Base-by-base conservation (phyloP, 37 sponge, comb jelly and placozoan species). In the Haliclona indistincta region DNA sequence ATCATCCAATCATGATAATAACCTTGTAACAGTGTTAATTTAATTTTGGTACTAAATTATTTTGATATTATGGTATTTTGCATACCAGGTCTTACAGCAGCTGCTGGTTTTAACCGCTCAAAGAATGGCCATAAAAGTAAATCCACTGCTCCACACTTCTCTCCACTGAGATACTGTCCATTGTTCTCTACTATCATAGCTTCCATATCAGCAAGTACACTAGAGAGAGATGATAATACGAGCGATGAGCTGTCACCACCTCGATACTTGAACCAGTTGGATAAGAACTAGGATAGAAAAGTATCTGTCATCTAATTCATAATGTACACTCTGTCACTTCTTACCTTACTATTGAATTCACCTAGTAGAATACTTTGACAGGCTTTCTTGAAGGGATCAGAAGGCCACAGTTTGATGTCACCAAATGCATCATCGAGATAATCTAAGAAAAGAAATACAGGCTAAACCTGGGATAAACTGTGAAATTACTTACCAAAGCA, bases 91-190 rank as follows among this genome's bases (percentile, higher is more conserved):
- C n/a, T n/a, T n/a, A n/a, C n/a, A n/a, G n/a, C n/a, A n/a, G n/a
- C n/a, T n/a, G n/a, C n/a, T n/a, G n/a, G n/a, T n/a, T n/a, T n/a
- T n/a, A 86, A 35, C 20, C 88, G 54, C 49, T 88, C 88, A 34
- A 88, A 39, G 73, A 77, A 81, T 43, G 88, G 88, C 88, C 88
- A 88, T 3, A 81, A 25, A 23, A 88, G 54, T 32, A 55, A 76
- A 42, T 88, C 88, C 2, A 54, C 83, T 0, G 88, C 88, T n/a
- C n/a, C n/a, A 44, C 83, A 64, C 49, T 68, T 76, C 29, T 56
- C 43, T 3, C 78, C 88, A 7, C 68, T 64, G 55, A 81, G 56
- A 43, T 74, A 86, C 7, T n/a, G 34, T 19, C 42, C 55, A 19
- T 37, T n/a, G 40, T 66, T 29, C 51, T 62, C 41, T 43, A 76